Conservation (phyloP, 2,113 vertebrate species). For the Sitta europaea region DNA sequence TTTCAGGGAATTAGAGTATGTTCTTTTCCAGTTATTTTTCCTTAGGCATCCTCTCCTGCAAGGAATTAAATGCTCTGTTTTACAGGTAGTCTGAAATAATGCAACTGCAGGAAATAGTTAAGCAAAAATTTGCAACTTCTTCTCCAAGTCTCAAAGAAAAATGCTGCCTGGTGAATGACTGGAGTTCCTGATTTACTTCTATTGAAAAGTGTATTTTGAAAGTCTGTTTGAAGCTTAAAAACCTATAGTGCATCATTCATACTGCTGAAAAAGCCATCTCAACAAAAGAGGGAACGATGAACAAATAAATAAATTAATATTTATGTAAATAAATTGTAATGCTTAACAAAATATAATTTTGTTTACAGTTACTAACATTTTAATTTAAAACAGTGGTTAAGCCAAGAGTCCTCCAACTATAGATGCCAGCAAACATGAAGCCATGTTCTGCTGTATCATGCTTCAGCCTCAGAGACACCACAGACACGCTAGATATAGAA, state of each 20-base stretch:
- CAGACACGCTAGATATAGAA: not conserved
- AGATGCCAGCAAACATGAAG: not conserved
- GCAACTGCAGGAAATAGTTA: not conserved
- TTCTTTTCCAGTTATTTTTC: not conserved
- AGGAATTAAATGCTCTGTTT: not conserved
- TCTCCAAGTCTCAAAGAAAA: not conserved
- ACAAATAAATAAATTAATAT: not conserved
- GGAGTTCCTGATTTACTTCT: not conserved
- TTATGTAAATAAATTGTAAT: not conserved
- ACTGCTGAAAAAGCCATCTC: not conserved
- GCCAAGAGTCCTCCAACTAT: not conserved
- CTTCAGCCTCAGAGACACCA: not conserved
- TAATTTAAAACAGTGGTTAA: not conserved
- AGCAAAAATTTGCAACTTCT: not conserved
- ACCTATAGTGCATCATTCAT: not conserved
- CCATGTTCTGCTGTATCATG: not conserved
- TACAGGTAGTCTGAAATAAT: not conserved
- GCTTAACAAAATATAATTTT: not conserved
- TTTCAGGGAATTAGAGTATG: not conserved
- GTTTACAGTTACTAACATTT: not conserved
- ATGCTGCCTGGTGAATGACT: not conserved
- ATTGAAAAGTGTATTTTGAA: not conserved
- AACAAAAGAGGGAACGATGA: not conserved
- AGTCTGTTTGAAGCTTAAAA: not conserved
- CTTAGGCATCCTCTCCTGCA: not conserved